Evolutionary conservation across 2,888 invertebrate genomes (phyloP), one percentile per base, ranked within the genome.

Genomic region (Cheilosia impressa): DNA sequence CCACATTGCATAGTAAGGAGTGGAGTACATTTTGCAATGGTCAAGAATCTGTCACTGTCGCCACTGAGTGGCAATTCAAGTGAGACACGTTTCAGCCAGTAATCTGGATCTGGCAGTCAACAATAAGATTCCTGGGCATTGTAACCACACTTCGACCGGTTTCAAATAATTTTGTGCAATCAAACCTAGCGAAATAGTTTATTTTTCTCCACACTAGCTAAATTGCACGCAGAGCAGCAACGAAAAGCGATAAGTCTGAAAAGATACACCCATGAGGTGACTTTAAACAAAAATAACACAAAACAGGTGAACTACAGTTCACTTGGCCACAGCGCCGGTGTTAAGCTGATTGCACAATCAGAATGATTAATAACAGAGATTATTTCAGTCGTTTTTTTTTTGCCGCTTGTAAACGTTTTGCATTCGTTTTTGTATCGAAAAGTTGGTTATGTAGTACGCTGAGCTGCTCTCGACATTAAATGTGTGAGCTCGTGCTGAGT

Each of bases 321-420:
- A 66, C 50, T 68, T 73, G 62, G 82, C 69, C 69, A 58, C 63
- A 58, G 19, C 41, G 5, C 38, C 38, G 4, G 57, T 41, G 45
- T 38, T 57, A 27, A 73, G 60, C 34, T 60, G 66, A 68, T 84
- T 84, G 53, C 79, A 69, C 75, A 84, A 84, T 73, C 63, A 45
- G 19, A 69, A 75, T 84, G 83, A 84, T 84, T 84, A 69, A 79
- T 84, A 69, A 69, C 79, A 31, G 38, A 57, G 60, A 73, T 79
- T 52, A n/a, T 34, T 27, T 9, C 31, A 15, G 62, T 60, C 17
- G 53, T 55, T 41, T 58, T 65, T 3, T 31, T 7, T 43, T 52
- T 63, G 47, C 55, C 62, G 38, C 19, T 58, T 19, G 27, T 47
- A 27, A 27, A 43, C 43, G 66, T 65, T 79, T 65, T n/a, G 19